phyloP scores from a whole-genome alignment of 2,797 vertebrate genomes.

The Cetoscarus ocellatus region DNA sequence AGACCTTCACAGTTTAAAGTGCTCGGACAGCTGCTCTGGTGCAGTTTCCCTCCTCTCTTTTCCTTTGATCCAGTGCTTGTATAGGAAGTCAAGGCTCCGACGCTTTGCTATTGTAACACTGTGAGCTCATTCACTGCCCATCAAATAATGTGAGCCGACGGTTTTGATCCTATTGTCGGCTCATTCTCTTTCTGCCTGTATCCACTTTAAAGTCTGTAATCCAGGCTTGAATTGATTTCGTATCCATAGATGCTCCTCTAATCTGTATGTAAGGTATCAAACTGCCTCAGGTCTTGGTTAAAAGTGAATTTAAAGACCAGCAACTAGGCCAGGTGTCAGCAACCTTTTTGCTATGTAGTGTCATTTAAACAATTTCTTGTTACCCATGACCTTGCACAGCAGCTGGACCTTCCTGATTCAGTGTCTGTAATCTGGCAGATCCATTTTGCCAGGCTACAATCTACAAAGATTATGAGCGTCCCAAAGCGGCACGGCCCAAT shows the following conservation, averaged over 20 bases:
- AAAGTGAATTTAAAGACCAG: background rate
- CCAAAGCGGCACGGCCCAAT: no score
- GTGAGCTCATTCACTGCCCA: constrained; percentile 29
- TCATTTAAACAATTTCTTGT: no score
- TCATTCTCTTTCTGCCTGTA: constrained; percentile 27
- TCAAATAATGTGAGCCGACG: constrained; percentile 52
- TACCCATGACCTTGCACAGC: no score
- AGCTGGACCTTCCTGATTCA: no score
- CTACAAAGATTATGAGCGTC: no score
- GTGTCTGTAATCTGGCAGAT: no score
- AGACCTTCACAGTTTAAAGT: constrained; percentile 24
- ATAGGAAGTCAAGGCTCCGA: constrained; percentile 46
- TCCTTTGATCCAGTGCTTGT: constrained; percentile 57
- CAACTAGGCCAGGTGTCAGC: background rate
- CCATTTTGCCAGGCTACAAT: no score
- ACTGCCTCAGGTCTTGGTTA: background rate
- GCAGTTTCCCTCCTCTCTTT: constrained; percentile 20
- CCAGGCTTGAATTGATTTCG: constrained; percentile 17
- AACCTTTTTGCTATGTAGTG: background rate
- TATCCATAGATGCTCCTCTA: background rate
- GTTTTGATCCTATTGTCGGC: constrained; percentile 51
- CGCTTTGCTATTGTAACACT: constrained; percentile 46
- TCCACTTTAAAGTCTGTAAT: constrained; percentile 1
- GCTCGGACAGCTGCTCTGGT: constrained; percentile 20
- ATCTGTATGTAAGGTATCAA: background rate